Base-by-base conservation (phyloP, 2,113 vertebrate genomes). In the Paramisgurnus dabryanus region DNA sequence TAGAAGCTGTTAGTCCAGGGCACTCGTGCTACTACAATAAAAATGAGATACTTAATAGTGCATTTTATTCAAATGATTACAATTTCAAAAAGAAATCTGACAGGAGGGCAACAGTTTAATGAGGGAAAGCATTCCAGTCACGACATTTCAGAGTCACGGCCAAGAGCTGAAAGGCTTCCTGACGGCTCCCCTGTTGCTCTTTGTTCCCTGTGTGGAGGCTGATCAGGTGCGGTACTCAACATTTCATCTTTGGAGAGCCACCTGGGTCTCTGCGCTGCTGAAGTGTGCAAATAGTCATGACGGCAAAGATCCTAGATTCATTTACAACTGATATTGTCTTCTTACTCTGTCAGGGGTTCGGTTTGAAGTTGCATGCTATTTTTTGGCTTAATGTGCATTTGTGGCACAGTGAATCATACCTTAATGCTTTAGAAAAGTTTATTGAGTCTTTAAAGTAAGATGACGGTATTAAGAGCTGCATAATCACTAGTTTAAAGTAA, bases 241-340 rank as follows among this genome's bases (percentile, higher is more conserved):
- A 76, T 76, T 76, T 76, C 22, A 76, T 64, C 58, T 64, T 7
- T 76, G 22, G 13, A 49, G 60, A 17, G 41, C 60, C 73, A 76
- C 47, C 58, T 76, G 71, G 40, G 58, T 75, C 22, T 64, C 18
- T 8, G 6, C 34, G 22, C 60, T 76, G 60, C 58, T 64, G 43
- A 50, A 18, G 58, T 50, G 43, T 61, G 22, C 58, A 76, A 74
- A 74, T 22, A 74, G n/a, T 47, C 18, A 11, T 61, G 71, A 74
- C 71, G 47, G n/a, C 11, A 61, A 43, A 45, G 7, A 12, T 63
- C 41, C 40, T 27, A 8, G 57, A 74, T 63, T 41, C 13, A 27
- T 61, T 75, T 45, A 74, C 40, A 47, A 61, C 18, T 61, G 4
- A 27, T 12, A 27, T 39, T 4, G 3, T 47, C 11, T 61, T 63